Base-by-base conservation (phyloP, 2,888 invertebrate genomes). In the Perithous albicinctus region DNA sequence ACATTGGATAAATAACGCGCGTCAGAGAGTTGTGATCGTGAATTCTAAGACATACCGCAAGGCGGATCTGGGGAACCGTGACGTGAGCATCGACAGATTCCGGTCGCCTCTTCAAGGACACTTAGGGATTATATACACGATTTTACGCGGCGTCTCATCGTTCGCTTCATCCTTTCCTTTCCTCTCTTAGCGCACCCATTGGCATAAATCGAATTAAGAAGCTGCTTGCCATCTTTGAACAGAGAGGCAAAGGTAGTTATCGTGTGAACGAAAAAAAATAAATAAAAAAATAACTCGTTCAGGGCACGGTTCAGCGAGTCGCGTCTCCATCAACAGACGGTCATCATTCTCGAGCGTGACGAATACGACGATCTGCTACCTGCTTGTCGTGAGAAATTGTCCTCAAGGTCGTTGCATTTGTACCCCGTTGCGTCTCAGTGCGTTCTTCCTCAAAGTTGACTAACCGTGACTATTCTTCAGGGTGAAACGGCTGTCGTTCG, bases 341-440 rank as follows among this genome's bases (percentile, higher is more conserved):
- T 56, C 73, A 54, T 74, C 77, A 69, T 69, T n/a, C 8, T 38
- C 63, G 59, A 75, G 73, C 77, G 77, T 80, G 75, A 76, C 75
- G 80, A 26, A 54, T 41, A 23, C 51, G 35, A 38, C 59, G 59
- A 70, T 56, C 41, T 41, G 46, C 63, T 15, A 29, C 20, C 18
- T 26, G 18, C 18, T 26, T 54, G 61, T 46, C 77, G 81, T 81
- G 81, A 81, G 81, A 81, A 81, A 81, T 74, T 69, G 77, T 81
- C 77, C 54, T 54, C 77, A 77, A 81, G 81, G 81, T 69, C 81
- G 73, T 43, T 69, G 46, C 67, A 73, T 54, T 51, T 61, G 73
- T 61, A 18, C 48, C 48, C 46, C 67, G 76, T 63, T 67, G 51
- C 69, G 73, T 38, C 81, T 54, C 63, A 63, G 38, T 69, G 73